Evolutionary conservation across 1,140 invertebrate genomes (phyloP), one percentile per base, ranked within the genome.

Genomic region (Centruroides sculpturatus): DNA sequence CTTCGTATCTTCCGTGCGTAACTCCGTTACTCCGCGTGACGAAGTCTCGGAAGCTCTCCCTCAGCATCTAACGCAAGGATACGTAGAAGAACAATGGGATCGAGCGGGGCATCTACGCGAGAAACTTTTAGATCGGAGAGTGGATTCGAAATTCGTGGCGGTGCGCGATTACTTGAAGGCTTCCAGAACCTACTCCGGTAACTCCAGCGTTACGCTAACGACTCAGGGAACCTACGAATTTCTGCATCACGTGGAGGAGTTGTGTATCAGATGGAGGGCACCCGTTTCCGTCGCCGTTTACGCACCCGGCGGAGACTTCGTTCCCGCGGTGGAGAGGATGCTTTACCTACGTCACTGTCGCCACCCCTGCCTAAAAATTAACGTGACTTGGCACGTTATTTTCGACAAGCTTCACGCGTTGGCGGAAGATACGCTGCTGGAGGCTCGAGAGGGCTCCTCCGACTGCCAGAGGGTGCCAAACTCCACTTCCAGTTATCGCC

Each of bases 151-250:
- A 6, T 41, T 6, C 41, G 41, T 41, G 41, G 5, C 5, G 41
- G 41, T 41, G 41, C 41, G 5, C 5, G 3, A 41, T 8, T 41
- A 41, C 41, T 8, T 41, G 3, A 5, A n/a, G 47, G 47, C 76
- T 75, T 67, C 64, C 69, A 35, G 92, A 88, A 71, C 85, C 41
- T 41, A 41, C 41, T 8, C 41, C 8, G 5, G 5, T 8, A 8
- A 89, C 73, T 88, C 91, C 72, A 85, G 81, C 62, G 80, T 95
- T 48, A 95, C 92, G 0, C 92, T 92, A 69, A 92, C 90, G 1
- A 94, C 91, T 8, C 91, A 94, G 71, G 88, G 86, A 3, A 66
- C 67, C 0, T 89, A 91, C 69, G 91, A 84, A 71, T 90, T 89
- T 56, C 79, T 94, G 66, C 87, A 92, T 71, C 93, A 95, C 75